Conservation (phyloP, 2,888 invertebrate species). For the Callyntrura guangdongensis region DNA sequence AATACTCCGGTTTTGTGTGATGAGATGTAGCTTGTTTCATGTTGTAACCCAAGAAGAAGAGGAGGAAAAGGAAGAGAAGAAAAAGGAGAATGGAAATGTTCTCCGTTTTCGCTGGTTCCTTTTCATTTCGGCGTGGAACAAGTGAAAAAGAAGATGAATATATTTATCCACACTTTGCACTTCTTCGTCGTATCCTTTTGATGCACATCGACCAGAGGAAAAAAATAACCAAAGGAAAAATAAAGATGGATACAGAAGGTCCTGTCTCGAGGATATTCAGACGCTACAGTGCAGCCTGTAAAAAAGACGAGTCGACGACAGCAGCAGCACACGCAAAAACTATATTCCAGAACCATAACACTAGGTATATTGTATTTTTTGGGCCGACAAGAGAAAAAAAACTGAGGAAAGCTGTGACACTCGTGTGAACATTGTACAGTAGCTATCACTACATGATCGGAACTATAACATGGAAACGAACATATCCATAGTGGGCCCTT, state of each 20-base stretch:
- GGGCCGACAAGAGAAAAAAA: neutral
- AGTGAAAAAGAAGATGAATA: conserved; percentile 43
- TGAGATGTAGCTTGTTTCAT: conserved; percentile 30
- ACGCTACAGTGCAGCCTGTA: neutral
- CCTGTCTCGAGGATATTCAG: conserved; percentile 10
- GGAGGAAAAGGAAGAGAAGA: neutral
- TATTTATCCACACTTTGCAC: conserved; percentile 40
- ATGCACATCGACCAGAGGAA: neutral
- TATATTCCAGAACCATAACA: neutral
- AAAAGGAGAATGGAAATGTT: conserved; percentile 28
- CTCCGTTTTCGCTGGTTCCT: conserved; percentile 26
- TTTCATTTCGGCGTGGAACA: neutral
- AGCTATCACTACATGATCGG: conserved; percentile 38
- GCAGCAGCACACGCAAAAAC: neutral
- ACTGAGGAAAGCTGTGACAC: conserved; percentile 30
- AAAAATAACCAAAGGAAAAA: neutral
- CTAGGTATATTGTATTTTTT: conserved; percentile 12
- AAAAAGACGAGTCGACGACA: neutral
- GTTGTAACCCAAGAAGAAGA: conserved; percentile 28
- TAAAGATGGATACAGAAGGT: neutral
- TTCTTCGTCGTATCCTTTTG: neutral
- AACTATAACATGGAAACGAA: neutral
- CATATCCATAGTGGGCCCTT: neutral
- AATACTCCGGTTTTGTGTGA: conserved; percentile 3
- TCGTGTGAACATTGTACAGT: conserved; percentile 20